phyloP scores from a whole-genome alignment of 1,140 invertebrate species.

The Palaemon carinicauda region DNA sequence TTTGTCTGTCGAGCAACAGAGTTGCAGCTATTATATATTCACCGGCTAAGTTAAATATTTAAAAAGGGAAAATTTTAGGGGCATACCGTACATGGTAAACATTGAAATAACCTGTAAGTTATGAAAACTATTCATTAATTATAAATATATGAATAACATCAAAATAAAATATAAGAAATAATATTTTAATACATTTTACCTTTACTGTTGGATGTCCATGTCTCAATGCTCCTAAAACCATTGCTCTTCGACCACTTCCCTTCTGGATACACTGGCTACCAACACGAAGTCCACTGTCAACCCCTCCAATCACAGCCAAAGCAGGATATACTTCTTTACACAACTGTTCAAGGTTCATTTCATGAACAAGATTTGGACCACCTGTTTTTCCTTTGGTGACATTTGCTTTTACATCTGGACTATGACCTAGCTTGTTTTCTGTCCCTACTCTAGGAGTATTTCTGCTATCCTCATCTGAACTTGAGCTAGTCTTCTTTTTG shows the following conservation, averaged over 20 bases:
- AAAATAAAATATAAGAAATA: background rate
- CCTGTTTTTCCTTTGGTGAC: background rate
- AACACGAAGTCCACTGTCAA: conserved; percentile 72
- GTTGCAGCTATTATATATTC: too few relatives aligned
- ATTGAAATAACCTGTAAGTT: too few relatives aligned
- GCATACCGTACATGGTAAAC: too few relatives aligned
- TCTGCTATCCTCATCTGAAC: conserved; percentile 2
- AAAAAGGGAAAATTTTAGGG: too few relatives aligned
- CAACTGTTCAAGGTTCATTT: conserved; percentile 64
- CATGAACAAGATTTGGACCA: conserved; percentile 39
- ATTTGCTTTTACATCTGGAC: background rate
- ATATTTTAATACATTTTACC: conserved; percentile 26
- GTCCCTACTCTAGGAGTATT: conserved; percentile 10
- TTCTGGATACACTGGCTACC: conserved; percentile 72
- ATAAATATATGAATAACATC: too few relatives aligned
- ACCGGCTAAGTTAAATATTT: too few relatives aligned
- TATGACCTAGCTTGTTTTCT: background rate
- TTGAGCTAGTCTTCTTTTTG: conserved; percentile 45
- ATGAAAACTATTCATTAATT: too few relatives aligned
- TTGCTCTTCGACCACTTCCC: conserved; percentile 68
- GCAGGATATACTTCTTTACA: conserved; percentile 68
- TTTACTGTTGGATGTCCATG: conserved; percentile 71
- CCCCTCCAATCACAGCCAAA: conserved; percentile 72
- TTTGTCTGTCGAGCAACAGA: too few relatives aligned
- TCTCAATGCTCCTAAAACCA: conserved; percentile 71